Evolutionary conservation across 1,140 invertebrate genomes (phyloP).

Genomic region (Hestina assimilis): DNA sequence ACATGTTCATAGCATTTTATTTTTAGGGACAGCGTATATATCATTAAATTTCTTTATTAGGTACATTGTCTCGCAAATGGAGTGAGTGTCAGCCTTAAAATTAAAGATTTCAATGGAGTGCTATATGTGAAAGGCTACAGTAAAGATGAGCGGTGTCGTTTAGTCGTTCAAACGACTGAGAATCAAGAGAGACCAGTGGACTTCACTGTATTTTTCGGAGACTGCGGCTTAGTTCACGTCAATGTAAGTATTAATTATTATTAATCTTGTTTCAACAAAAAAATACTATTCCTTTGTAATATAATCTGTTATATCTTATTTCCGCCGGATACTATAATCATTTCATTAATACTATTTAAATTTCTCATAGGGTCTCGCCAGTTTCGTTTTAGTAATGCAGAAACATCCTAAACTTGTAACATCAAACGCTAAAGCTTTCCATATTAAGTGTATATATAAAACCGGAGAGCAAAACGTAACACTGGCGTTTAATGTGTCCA

Average conservation of each 20-base stretch:
- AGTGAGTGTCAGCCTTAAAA: conserved; percentile 91
- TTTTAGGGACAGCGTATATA: too few relatives aligned
- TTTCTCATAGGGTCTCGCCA: conserved; percentile 87
- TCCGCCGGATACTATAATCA: too few relatives aligned
- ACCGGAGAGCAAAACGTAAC: conserved; percentile 96
- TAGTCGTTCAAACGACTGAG: conserved; percentile 86
- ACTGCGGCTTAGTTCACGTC: conserved; percentile 93
- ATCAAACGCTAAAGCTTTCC: conserved; percentile 95
- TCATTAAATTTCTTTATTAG: conserved; percentile 40
- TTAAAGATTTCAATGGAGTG: conserved; percentile 93
- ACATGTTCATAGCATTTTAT: too few relatives aligned
- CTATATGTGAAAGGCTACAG: conserved; percentile 96
- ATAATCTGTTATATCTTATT: too few relatives aligned
- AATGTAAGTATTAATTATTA: conserved; percentile 83
- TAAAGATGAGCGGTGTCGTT: conserved; percentile 93
- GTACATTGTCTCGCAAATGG: conserved; percentile 94
- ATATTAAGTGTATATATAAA: conserved; percentile 96
- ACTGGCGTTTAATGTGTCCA: conserved; percentile 95
- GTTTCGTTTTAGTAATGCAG: conserved; percentile 95
- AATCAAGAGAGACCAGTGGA: conserved; percentile 85
- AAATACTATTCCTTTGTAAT: neutral
- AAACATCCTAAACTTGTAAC: conserved; percentile 97
- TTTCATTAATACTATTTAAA: neutral
- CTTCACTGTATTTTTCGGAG: conserved; percentile 95
- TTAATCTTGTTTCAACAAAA: neutral